A percentile compares a stretch with the other conserved stretches of the same genome.
Conservation (phyloP, 2,888 invertebrate genomes). For the Nesidiocoris tenuis region DNA sequence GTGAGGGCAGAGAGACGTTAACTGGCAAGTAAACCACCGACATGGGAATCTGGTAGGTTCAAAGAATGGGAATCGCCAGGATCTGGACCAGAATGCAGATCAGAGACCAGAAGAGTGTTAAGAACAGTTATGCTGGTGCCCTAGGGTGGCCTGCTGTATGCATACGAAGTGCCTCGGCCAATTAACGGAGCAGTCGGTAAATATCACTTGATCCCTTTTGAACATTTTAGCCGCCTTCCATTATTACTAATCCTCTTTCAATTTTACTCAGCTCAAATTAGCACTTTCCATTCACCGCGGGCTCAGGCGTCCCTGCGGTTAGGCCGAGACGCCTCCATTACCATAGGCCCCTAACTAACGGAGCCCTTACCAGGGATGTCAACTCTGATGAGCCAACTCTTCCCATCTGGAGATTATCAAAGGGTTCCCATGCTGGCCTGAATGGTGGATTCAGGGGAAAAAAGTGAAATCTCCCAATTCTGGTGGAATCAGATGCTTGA, state of each 20-base stretch:
- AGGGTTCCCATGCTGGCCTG: neutral
- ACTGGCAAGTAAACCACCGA: no score
- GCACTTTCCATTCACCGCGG: constrained; percentile 4
- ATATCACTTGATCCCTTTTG: constrained; percentile 19
- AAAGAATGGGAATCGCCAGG: neutral
- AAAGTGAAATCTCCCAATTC: no score
- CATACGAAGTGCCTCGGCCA: constrained; percentile 20
- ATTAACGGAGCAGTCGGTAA: constrained; percentile 13
- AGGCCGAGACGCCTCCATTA: neutral
- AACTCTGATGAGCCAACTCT: neutral
- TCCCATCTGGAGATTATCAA: neutral
- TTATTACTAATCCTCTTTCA: constrained; percentile 22
- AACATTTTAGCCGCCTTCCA: constrained; percentile 8
- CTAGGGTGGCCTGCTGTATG: neutral
- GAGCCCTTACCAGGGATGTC: neutral
- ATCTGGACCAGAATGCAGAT: neutral
- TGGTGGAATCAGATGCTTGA: no score
- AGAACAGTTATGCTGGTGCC: neutral
- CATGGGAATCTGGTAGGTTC: no score
- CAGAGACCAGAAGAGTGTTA: neutral
- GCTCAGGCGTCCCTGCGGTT: neutral
- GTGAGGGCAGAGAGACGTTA: no score
- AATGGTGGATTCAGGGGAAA: neutral
- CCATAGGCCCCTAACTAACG: neutral
- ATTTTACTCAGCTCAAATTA: constrained; percentile 9